These are phyloP conservation scores for Acrocephalus scirpaceus DNA, from an alignment of 2,797 vertebrate species.

Conservation along the genomic window DNA sequence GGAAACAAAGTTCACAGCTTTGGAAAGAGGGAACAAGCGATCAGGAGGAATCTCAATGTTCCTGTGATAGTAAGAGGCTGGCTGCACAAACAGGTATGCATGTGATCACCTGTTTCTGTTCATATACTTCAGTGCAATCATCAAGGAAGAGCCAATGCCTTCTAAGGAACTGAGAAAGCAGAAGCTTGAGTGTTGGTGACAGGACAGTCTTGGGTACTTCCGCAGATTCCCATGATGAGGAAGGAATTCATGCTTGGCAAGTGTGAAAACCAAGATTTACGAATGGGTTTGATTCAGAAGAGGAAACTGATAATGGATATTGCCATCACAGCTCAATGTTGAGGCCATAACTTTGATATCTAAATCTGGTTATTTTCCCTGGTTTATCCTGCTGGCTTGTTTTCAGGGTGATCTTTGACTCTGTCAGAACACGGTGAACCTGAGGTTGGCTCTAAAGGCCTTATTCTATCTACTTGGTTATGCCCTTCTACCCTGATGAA, in stretches of 20 bases:
- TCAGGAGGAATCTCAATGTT: conserved; percentile 93
- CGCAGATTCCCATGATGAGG: neutral
- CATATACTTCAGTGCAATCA: fast-evolving
- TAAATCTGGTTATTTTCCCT: neutral
- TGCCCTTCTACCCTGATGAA: neutral
- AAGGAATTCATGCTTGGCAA: neutral
- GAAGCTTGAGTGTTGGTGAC: fast-evolving
- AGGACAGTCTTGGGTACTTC: neutral
- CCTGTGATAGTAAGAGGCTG: conserved; percentile 96
- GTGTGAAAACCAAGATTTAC: neutral
- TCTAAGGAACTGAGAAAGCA: neutral
- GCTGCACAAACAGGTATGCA: conserved; percentile 94
- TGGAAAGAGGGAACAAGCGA: conserved; percentile 95
- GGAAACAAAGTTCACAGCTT: conserved; percentile 92
- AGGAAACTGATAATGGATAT: neutral
- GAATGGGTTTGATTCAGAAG: neutral
- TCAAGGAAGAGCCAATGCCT: neutral
- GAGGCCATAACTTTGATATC: neutral
- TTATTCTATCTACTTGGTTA: neutral
- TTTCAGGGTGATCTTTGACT: neutral
- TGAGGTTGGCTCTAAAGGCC: neutral
- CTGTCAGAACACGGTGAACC: neutral
- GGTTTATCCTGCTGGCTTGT: neutral
- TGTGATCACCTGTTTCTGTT: neutral
- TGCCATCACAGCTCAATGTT: neutral